These are phyloP conservation scores for Herpetotheres cachinnans DNA, from an alignment of 2,113 vertebrate genomes.

Conservation along the genomic window DNA sequence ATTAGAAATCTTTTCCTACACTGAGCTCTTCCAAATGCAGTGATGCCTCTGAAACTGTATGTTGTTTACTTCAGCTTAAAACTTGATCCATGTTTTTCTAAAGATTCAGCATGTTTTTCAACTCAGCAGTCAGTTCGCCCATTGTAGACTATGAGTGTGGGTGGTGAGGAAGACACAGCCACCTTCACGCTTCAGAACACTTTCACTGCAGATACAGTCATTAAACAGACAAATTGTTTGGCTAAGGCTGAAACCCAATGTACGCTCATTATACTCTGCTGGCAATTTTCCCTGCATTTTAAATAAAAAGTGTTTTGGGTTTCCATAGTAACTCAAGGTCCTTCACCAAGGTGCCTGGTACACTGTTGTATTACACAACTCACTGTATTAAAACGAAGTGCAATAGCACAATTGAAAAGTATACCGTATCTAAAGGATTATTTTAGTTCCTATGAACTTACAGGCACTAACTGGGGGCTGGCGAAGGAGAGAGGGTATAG, in stretches of 20 bases:
- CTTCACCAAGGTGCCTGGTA: neutral
- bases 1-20: neutral
- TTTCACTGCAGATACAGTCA: neutral
- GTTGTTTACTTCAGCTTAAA: neutral
- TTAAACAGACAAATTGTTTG: neutral
- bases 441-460: neutral
- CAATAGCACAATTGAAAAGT: neutral
- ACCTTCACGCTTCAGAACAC: slow-evolving; percentile 25
- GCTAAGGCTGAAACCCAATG: neutral
- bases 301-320: slow-evolving; percentile 5
- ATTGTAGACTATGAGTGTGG: neutral
- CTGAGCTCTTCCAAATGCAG: neutral
- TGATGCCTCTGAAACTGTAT: neutral
- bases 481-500: neutral
- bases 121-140: neutral
- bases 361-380: neutral
- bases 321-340: slow-evolving; percentile 10
- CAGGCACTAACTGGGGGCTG: neutral
- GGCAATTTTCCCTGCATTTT: neutral
- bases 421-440: neutral
- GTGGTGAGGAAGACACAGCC: neutral
- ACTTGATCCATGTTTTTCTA: neutral
- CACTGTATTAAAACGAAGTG: neutral
- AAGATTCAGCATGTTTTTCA: slow-evolving; percentile 18
- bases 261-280: neutral